Evolutionary conservation across 2,888 invertebrate species (phyloP).

Genomic region (Cremastinae sp.): DNA sequence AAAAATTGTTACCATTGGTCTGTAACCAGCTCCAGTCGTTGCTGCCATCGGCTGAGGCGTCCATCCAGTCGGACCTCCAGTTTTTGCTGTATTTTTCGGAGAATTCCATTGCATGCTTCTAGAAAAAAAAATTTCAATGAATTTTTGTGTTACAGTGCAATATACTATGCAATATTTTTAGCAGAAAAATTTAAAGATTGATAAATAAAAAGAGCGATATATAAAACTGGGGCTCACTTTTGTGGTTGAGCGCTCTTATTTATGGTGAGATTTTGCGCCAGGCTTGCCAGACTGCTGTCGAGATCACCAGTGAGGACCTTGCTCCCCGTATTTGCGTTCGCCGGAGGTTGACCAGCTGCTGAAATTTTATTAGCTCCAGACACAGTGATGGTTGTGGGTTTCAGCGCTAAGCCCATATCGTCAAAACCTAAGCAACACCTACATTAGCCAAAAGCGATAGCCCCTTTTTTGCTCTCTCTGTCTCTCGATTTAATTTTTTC

Average conservation of each 20-base stretch:
- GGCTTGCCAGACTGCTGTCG: conserved; percentile 94
- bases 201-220: not conserved
- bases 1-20: conserved; percentile 87
- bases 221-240: conserved; percentile 85
- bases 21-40: conserved; percentile 92
- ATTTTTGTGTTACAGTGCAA: not conserved
- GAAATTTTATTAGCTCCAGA: conserved; percentile 76
- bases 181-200: conserved; percentile 20
- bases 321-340: conserved; percentile 82
- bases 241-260: conserved; percentile 87
- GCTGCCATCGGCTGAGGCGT: conserved; percentile 94
- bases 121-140: conserved; percentile 65
- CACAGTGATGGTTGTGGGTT: conserved; percentile 81
- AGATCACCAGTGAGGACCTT: conserved; percentile 95
- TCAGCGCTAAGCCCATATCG: conserved; percentile 87
- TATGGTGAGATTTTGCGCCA: conserved; percentile 96
- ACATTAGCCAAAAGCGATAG: conserved; percentile 66
- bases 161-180: not conserved
- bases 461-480: conserved; percentile 9
- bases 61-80: conserved; percentile 87
- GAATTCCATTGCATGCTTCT: conserved; percentile 96
- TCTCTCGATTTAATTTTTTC: not conserved
- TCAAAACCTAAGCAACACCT: conserved; percentile 84
- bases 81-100: conserved; percentile 92
- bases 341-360: conserved; percentile 77